Evolutionary conservation across 1,140 invertebrate species (phyloP).

Genomic region (Bombus sylvicola): DNA sequence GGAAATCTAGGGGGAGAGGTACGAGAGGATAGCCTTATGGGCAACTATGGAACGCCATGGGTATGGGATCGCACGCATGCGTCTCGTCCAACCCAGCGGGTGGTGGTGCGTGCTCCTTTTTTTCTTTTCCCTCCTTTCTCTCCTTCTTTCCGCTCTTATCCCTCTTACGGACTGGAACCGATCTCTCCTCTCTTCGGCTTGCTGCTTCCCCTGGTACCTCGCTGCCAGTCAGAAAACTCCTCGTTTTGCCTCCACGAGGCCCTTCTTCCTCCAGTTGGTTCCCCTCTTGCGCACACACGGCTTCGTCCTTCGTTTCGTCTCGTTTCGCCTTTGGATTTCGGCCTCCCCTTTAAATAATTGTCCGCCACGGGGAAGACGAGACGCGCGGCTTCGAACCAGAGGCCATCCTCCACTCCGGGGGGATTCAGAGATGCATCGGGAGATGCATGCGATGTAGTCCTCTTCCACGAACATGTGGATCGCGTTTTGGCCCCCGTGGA

Average conservation of each 20-base stretch:
- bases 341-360: constrained; percentile 74
- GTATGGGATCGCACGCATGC: constrained; percentile 76
- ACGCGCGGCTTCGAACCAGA: constrained; percentile 18
- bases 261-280: constrained; percentile 5
- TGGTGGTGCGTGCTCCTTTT: constrained; percentile 70
- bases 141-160: constrained; percentile 61
- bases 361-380: constrained; percentile 62
- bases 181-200: constrained; percentile 50
- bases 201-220: constrained; percentile 51
- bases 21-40: constrained; percentile 58
- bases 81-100: constrained; percentile 78
- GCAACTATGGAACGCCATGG: constrained; percentile 68
- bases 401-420: constrained; percentile 20
- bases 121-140: constrained; percentile 33
- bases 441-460: constrained; percentile 23
- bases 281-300: background rate
- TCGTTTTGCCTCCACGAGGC: constrained; percentile 59
- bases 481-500: background rate
- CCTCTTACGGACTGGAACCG: constrained; percentile 46
- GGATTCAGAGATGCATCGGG: constrained; percentile 64
- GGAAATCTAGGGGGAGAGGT: constrained; percentile 42
- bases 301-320: constrained; percentile 24
- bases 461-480: constrained; percentile 47
- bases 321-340: constrained; percentile 73
- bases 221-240: constrained; percentile 67